Percentiles rank a stretch among this genome's conserved stretches.
phyloP scores from a whole-genome alignment of 2,797 vertebrate genomes.

The Falco biarmicus region DNA sequence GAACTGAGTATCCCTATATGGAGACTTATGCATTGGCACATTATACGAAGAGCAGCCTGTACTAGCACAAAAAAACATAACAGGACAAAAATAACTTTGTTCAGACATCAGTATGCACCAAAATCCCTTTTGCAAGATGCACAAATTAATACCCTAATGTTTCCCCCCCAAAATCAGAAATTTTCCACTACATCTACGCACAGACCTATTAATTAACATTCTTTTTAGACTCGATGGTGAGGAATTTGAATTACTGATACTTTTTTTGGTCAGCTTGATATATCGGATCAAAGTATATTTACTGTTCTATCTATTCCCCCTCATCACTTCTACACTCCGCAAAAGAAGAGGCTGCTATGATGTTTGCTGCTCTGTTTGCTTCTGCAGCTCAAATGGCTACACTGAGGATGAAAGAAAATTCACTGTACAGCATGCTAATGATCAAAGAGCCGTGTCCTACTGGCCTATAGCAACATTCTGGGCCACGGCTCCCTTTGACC shows the following conservation, averaged over 20 bases:
- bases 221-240: not conserved
- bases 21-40: not conserved
- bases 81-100: slow-evolving; percentile 58
- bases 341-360: not conserved
- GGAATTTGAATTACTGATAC: not conserved
- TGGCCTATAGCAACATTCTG: slow-evolving; percentile 4
- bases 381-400: not conserved
- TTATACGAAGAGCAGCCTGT: slow-evolving; percentile 29
- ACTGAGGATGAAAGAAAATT: slow-evolving; percentile 9
- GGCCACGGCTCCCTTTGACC: not conserved
- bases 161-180: not conserved
- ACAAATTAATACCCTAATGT: not conserved
- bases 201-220: not conserved
- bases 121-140: slow-evolving; percentile 18
- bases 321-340: not conserved
- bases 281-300: not conserved
- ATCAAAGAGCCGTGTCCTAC: not conserved
- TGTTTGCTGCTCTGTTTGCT: not conserved
- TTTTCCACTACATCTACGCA: not conserved
- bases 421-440: not conserved
- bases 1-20: slow-evolving; percentile 4
- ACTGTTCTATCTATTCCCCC: not conserved
- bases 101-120: slow-evolving; percentile 49
- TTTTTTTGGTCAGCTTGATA: slow-evolving; percentile 18
- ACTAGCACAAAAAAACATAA: slow-evolving; percentile 36